These are phyloP conservation scores for Bungarus multicinctus DNA, from an alignment of 2,113 vertebrate genomes.

Conservation along the genomic window DNA sequence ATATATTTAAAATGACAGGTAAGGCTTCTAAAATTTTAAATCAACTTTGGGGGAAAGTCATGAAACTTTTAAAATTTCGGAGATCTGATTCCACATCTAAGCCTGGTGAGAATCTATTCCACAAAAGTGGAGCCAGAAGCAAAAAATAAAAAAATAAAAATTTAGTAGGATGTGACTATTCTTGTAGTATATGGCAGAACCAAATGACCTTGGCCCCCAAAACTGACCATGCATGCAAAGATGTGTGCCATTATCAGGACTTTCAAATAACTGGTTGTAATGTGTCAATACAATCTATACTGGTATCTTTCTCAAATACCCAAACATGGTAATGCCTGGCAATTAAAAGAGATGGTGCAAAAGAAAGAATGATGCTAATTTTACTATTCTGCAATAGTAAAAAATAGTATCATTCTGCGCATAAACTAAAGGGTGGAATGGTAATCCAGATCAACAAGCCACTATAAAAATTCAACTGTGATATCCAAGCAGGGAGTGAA, in stretches of 20 bases:
- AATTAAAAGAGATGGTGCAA: neutral
- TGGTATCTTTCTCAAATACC: neutral
- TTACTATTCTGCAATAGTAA: neutral
- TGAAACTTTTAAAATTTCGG: neutral
- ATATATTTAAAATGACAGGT: neutral
- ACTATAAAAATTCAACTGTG: neutral
- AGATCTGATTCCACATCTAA: neutral
- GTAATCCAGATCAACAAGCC: neutral
- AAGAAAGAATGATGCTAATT: neutral
- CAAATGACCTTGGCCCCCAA: neutral
- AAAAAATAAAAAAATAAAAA: neutral
- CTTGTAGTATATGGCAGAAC: neutral
- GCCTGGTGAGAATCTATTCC: neutral
- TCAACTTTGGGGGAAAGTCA: neutral
- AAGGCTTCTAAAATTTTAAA: neutral
- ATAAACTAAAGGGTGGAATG: neutral
- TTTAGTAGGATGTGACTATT: neutral
- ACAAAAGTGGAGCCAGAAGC: neutral
- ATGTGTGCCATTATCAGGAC: neutral
- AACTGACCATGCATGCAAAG: neutral
- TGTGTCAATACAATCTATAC: neutral
- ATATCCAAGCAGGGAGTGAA: neutral
- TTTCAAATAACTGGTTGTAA: neutral
- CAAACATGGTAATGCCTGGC: neutral
- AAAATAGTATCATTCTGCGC: neutral